A percentile compares a stretch with the other conserved stretches of the same genome.
Conservation (phyloP, 2,797 vertebrate species). For the Xenops minutus region DNA sequence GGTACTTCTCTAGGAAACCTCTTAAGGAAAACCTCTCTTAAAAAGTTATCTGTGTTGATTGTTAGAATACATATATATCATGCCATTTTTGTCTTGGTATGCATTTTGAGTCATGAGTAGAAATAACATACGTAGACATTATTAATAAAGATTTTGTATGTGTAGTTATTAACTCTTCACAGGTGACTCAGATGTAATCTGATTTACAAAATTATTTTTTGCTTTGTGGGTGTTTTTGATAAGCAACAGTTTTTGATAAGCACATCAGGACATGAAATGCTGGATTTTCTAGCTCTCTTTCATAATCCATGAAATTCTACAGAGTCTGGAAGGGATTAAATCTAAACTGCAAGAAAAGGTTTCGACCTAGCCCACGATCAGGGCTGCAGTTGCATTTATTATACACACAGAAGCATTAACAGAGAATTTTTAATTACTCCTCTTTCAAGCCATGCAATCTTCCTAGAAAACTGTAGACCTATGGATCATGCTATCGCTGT, state of each 20-base stretch:
- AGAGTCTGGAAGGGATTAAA: neutral
- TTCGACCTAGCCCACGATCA: neutral
- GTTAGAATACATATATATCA: neutral
- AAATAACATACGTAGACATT: neutral
- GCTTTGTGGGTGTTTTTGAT: neutral
- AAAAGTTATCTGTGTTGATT: neutral
- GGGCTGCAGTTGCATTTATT: neutral
- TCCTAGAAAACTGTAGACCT: neutral
- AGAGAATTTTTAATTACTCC: neutral
- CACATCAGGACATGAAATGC: rapidly evolving
- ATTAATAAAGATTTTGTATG: neutral
- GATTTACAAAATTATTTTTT: neutral
- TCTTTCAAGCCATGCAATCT: neutral
- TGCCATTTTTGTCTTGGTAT: neutral
- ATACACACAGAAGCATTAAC: neutral
- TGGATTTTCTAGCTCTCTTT: neutral
- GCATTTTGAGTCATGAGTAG: neutral
- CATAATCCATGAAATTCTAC: neutral
- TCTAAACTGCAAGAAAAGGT: neutral
- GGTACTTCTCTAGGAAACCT: neutral
- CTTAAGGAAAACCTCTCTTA: neutral
- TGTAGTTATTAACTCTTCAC: neutral
- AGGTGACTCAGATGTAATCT: neutral
- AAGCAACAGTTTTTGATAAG: neutral
- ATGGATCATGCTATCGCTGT: neutral